Conservation (phyloP, 37 sponge, comb jelly and placozoan species). For the Aplysina aerophoba region DNA sequence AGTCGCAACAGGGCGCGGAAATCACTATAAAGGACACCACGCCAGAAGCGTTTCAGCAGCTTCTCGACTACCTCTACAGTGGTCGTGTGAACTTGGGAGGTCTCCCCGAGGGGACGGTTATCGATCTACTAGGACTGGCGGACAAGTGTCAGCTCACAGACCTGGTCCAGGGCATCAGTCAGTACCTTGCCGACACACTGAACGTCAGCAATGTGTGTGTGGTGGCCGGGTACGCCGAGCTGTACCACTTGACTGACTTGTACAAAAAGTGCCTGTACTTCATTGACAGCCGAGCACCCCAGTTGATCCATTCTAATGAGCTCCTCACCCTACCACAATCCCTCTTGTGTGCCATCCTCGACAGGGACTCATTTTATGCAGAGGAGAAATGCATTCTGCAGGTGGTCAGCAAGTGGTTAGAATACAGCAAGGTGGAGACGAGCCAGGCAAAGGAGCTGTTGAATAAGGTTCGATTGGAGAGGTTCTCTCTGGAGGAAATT, state of each 20-base stretch:
- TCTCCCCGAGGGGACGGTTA: constrained; percentile 7
- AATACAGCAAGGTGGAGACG: constrained; percentile 47
- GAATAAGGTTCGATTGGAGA: constrained; percentile 7
- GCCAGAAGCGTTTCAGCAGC: constrained; percentile 48
- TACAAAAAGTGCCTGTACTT: constrained; percentile 40
- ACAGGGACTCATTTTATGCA: constrained; percentile 40
- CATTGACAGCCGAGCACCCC: constrained; percentile 37
- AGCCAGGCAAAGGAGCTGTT: constrained; percentile 9
- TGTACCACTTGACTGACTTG: constrained; percentile 23
- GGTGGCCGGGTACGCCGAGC: constrained; percentile 31
- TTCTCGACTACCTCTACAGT: constrained; percentile 61
- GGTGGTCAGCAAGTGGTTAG: constrained; percentile 78
- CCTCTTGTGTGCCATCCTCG: constrained; percentile 59
- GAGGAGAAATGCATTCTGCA: constrained; percentile 87
- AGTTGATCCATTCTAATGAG: constrained; percentile 13
- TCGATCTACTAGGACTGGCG: constrained; percentile 62
- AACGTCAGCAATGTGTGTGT: constrained; percentile 32
- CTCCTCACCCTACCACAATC: constrained; percentile 29
- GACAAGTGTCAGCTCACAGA: constrained; percentile 48
- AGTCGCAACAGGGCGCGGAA: constrained; percentile 41
- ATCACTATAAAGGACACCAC: constrained; percentile 47
- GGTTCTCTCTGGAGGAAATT: constrained; percentile 24
- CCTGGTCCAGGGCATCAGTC: constrained; percentile 49
- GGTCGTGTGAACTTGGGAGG: constrained; percentile 25
- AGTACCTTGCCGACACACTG: constrained; percentile 42